Base-by-base conservation (phyloP, 2,797 vertebrate genomes). In the Falco berigora region DNA sequence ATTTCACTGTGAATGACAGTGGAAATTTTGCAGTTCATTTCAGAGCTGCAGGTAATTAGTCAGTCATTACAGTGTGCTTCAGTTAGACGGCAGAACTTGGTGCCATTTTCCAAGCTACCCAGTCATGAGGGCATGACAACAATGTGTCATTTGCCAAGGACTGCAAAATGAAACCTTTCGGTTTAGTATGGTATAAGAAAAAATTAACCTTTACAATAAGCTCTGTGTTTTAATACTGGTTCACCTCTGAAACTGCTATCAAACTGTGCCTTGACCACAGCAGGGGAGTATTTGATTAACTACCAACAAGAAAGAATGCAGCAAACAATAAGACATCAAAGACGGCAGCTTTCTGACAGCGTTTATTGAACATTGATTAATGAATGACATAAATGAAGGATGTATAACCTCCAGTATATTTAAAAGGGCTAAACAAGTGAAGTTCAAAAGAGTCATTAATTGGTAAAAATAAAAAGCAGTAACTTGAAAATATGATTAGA, bases 351-450 rank as follows among this genome's bases (percentile, higher is more conserved):
- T 96, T 97, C 97, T 98, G 98, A 99, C 98, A 98, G 98, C 97
- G 96, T 95, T 98, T 97, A 97, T 97, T 98, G 98, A 97, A 90
- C 97, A 94, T 97, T 98, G 98, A 98, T 99, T 99, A 99, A 98
- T 98, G 98, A 98, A 98, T 98, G 97, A 98, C 98, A 98, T 93
- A 97, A 97, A 96, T 67, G 95, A 96, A 96, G 89, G 81, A 55
- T 58, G 66, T 52, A 38, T 85, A 92, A 91, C 53, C 68, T 93
- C 79, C 74, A 73, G 71, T 94, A 68, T 84, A 66, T 80, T 95
- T 94, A 83, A 92, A 63, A 92, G 50, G 52, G 44, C 76, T 91
- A 95, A 85, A 85, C 73, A 93, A 82, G 75, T 76, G 67, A 75
- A 89, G 67, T 93, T 97, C 50, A 82, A 89, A 78, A 22, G 87